Base-by-base conservation (phyloP, 2,888 invertebrate species). In the Brachypterus glaber region DNA sequence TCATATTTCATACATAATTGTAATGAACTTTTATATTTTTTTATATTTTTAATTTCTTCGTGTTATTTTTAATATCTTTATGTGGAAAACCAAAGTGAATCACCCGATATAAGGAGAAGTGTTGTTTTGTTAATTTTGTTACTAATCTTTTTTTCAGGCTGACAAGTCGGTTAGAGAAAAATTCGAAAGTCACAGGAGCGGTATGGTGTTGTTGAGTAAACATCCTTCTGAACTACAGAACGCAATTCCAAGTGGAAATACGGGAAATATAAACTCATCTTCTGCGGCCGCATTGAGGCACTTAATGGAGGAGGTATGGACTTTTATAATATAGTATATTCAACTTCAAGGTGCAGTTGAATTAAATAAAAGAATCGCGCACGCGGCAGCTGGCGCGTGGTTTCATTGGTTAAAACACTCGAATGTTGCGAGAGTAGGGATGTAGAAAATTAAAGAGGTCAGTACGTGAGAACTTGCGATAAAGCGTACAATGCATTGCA, bases 151-250 rank as follows among this genome's bases (percentile, higher is more conserved):
- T 40, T 12, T 40, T 40, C 15, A 62, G 54, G 81, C 81, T 33
- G 90, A 92, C 66, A 73, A 78, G 68, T 77, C 85, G 52, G 89
- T 97, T 47, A 79, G 82, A 49, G 82, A 86, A 52, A 95, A 93
- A 69, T 92, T 84, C 63, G 79, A 80, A 47, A 68, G 69, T 17
- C 85, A 95, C 64, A 73, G 72, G 47, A 70, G 69, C 59, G 85
- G 83, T 44, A 90, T 98, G 63, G 77, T 80, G 60, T 68, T 93
- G 51, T 73, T 98, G 37, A 86, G 90, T 51, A 67, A 77, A 62
- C 75, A 82, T 35, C 78, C 82, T 46, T 72, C 70, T 40, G 80
- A 80, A 54, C 68, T 93, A 44, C 67, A 74, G 48, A 73, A 73
- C 33, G 77, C 77, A 9, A 74, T 91, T 49, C 91, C 91, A 0